phyloP scores from a whole-genome alignment of 23 tunicate genomes.

The Botrylloides violaceus region DNA sequence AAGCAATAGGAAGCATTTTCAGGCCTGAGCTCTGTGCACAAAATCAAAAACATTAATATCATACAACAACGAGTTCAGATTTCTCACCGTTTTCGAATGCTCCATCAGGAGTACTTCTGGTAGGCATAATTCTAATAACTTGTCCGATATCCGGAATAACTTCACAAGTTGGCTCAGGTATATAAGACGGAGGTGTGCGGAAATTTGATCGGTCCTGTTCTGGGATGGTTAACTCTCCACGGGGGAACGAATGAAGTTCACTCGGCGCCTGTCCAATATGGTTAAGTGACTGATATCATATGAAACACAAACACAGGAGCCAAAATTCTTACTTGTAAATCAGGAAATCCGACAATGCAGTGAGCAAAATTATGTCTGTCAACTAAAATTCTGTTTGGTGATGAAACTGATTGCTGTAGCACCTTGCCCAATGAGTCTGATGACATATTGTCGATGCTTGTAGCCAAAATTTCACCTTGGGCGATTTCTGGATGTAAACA shows the following conservation, averaged over 20 bases:
- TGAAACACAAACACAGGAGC: too few relatives aligned
- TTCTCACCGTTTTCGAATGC: conserved; percentile 66
- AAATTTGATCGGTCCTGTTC: conserved; percentile 7
- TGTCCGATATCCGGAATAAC: conserved; percentile 54
- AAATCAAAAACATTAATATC: not conserved
- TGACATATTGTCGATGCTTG: conserved; percentile 32
- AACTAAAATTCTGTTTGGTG: conserved; percentile 66
- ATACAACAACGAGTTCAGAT: not conserved
- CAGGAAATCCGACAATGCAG: conserved; percentile 91
- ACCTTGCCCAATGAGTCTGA: conserved; percentile 37
- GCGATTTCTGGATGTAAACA: conserved; percentile 9
- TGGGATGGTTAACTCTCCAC: conserved; percentile 12
- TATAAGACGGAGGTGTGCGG: conserved; percentile 10
- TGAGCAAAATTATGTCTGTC: conserved; percentile 57
- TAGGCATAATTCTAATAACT: conserved; percentile 62
- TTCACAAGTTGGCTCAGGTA: conserved; percentile 43
- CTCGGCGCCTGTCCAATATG: conserved; percentile 57
- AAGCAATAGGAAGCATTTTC: conserved; percentile 37
- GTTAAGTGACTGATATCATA: too few relatives aligned
- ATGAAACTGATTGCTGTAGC: conserved; percentile 50
- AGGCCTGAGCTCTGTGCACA: conserved; percentile 23
- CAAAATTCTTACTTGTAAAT: conserved; percentile 45
- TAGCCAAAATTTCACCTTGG: conserved; percentile 30
- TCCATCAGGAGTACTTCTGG: conserved; percentile 42
- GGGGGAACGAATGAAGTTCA: conserved; percentile 65